Evolutionary conservation across 1,140 invertebrate species (phyloP), one percentile per base, ranked within the genome.

Genomic region (Drosophila kurseongensis): DNA sequence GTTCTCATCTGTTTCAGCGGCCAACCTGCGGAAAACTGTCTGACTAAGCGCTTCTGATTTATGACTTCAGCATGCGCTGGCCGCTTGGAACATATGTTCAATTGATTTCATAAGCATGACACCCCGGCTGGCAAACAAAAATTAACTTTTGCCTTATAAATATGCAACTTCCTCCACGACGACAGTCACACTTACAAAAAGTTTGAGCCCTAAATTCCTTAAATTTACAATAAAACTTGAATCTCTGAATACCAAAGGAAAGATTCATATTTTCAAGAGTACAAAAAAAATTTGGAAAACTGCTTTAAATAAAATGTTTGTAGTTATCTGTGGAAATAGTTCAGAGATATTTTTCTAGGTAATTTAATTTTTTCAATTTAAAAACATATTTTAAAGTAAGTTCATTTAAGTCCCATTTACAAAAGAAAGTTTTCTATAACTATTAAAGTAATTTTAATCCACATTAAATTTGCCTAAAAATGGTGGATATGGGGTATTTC

Each of bases 51-150:
- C 61, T 88, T 83, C 83, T 89, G 84, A 83, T 89, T 89, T 88
- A 88, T 88, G 80, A 68, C 60, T 63, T 55, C 50, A 66, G 55
- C 68, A 54, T 55, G 65, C 57, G 48, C 48, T 73, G 42, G 55
- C 32, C 76, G 50, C 29, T 60, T 35, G 55, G 75, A 88, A 89
- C 83, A 88, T 83, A 89, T 88, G 79, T 80, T 88, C 80, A 88
- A 88, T 83, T 83, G 83, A 88, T 86, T 86, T 88, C 83, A 88
- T 89, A 88, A 88, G 63, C 83, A 83, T 88, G 83, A 88, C 83
- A 86, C 36, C 77, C 78, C 63, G 55, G 51, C 72, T 68, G 52
- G 63, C 61, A n/a, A 75, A 78, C 54, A 40, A 55, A 69, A 69
- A 75, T 55, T 63, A 75, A 75, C 69, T 73, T 73, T 75, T 59